These are phyloP conservation scores for Nasonia giraulti DNA, from an alignment of 1,140 invertebrate genomes.

Conservation along the genomic window DNA sequence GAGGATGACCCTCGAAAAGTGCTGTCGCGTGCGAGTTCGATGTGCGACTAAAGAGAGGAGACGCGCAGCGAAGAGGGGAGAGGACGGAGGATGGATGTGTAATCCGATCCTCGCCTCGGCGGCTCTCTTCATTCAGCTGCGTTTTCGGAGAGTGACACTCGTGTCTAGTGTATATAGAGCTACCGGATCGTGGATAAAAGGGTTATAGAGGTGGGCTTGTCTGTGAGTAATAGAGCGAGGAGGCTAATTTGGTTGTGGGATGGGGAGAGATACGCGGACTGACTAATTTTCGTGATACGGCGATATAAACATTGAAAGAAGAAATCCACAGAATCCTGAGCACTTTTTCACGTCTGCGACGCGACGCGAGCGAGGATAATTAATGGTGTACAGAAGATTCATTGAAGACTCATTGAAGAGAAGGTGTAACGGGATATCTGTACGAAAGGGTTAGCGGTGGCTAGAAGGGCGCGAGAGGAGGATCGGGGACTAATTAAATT, in stretches of 20 bases:
- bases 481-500: conserved; percentile 36
- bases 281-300: too few species aligned
- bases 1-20: neutral
- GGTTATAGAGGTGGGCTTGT: too few species aligned
- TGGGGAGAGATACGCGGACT: too few species aligned
- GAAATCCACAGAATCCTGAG: too few species aligned
- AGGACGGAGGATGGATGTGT: neutral
- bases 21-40: conserved; percentile 2
- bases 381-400: too few species aligned
- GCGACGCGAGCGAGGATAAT: too few species aligned
- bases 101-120: conserved; percentile 16
- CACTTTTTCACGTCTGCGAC: too few species aligned
- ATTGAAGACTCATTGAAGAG: too few species aligned
- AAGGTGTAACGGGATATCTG: too few species aligned
- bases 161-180: neutral
- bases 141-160: neutral
- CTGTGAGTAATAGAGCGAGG: neutral
- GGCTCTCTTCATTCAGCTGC: too few species aligned
- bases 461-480: neutral
- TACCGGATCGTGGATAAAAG: neutral
- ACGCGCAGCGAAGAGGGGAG: neutral
- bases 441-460: neutral
- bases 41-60: neutral
- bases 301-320: too few species aligned
- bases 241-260: too few species aligned